Evolutionary conservation across 2,113 vertebrate species (phyloP), one percentile per base, ranked within the genome.

Genomic region (Poeciliopsis prolifica): DNA sequence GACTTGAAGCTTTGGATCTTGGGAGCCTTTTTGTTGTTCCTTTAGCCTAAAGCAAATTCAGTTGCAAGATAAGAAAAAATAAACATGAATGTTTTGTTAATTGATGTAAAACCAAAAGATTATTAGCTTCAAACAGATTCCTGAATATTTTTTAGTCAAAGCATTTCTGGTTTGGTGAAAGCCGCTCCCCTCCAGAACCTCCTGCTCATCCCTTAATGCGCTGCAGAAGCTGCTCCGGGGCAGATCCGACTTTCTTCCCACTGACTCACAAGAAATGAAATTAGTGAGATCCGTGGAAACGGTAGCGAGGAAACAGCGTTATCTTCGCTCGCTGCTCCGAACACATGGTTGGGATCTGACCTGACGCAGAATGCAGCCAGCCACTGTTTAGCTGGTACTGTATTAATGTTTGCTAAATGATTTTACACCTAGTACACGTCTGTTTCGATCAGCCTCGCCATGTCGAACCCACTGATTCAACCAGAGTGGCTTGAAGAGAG

Each of bases 381-480:
- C 61, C n/a, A 12, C 33, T 75, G 48, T 77, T 70, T 61, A 44
- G 67, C 79, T 72, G 65, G 17, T 48, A 61, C 51, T 77, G 76
- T 76, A 73, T 85, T 86, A 81, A 77, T 84, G 87, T 91, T 83
- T 78, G 84, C 86, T 90, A 90, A 90, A 86, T 83, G 81, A 62
- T 74, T 74, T 79, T 87, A 74, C 84, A 88, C 82, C 78, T 84
- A 82, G 74, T 84, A 75, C 85, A 82, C 76, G 90, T 86, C 88
- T 87, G 78, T 67, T 74, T 74, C 42, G 28, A 78, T 85, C 80
- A 35, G 85, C 71, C 70, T 54, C 4, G 44, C 29, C 67, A 73
- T 79, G 86, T 90, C 74, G 85, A 65, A 79, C 58, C 82, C 82
- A 35, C 81, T 81, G 80, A 85, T 86, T 87, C 78, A 79, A 66